Evolutionary conservation across 2,888 invertebrate species (phyloP).

Genomic region (Ornithoptera alexandrae): DNA sequence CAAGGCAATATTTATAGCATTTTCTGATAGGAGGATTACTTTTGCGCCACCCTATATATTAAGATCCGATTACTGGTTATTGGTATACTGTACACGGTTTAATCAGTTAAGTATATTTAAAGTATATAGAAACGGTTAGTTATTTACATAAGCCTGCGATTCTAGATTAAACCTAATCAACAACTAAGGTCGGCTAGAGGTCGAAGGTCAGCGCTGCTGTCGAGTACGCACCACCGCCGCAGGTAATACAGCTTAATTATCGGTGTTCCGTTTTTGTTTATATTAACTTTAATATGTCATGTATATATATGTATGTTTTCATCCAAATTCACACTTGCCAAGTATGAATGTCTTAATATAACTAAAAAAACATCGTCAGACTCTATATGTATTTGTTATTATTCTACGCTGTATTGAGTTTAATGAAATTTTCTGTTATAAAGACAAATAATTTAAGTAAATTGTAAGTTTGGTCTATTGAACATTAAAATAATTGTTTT

Average conservation of each 20-base stretch:
- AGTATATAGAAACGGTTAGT: constrained; percentile 9
- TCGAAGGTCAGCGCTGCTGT: constrained; percentile 7
- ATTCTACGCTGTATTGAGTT: too few relatives aligned
- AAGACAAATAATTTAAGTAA: too few relatives aligned
- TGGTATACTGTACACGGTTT: too few relatives aligned
- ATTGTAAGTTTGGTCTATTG: too few relatives aligned
- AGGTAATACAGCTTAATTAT: constrained; percentile 6
- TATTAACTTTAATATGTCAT: neutral
- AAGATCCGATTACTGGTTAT: too few relatives aligned
- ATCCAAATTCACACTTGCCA: neutral
- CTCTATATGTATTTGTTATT: too few relatives aligned
- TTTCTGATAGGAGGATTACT: too few relatives aligned
- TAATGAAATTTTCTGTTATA: too few relatives aligned
- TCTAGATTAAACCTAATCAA: constrained; percentile 11
- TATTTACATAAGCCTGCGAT: constrained; percentile 11
- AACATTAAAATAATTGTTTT: too few relatives aligned
- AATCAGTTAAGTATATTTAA: neutral
- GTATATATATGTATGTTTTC: neutral
- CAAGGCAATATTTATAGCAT: too few relatives aligned
- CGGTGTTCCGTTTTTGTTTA: neutral
- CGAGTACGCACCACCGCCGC: constrained; percentile 1
- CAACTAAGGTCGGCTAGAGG: constrained; percentile 18
- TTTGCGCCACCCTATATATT: too few relatives aligned
- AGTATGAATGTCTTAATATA: neutral
- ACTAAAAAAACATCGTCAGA: too few relatives aligned